Conservation (phyloP, 2,113 vertebrate genomes). For the Ageneiosus marmoratus region DNA sequence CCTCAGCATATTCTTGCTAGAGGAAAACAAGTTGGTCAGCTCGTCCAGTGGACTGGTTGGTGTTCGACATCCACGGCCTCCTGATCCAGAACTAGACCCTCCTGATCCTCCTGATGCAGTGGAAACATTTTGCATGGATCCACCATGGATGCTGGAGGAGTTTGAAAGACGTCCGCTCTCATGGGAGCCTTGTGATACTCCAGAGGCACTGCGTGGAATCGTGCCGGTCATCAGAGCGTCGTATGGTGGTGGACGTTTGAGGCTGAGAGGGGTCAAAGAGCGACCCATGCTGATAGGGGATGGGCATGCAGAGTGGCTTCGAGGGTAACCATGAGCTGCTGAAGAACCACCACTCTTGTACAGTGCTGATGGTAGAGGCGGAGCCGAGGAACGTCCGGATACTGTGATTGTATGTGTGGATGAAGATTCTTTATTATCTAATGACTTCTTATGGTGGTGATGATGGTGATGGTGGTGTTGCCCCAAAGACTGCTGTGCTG, state of each 20-base stretch:
- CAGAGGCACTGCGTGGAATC: conserved; percentile 83
- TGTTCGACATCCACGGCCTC: conserved; percentile 77
- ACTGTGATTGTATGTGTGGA: conserved; percentile 77
- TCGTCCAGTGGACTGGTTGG: conserved; percentile 94
- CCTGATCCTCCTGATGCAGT: conserved; percentile 48
- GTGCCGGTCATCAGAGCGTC: conserved; percentile 85
- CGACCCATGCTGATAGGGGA: conserved; percentile 92
- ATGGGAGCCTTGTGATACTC: conserved; percentile 78
- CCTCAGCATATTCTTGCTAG: conserved; percentile 82
- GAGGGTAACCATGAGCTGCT: conserved; percentile 85
- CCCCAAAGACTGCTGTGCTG: conserved; percentile 34
- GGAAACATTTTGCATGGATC: conserved; percentile 80
- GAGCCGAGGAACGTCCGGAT: conserved; percentile 84
- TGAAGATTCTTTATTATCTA: conserved; percentile 72
- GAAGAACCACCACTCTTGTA: conserved; percentile 80
- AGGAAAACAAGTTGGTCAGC: conserved; percentile 84
- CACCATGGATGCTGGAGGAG: conserved; percentile 78
- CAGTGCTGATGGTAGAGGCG: conserved; percentile 84
- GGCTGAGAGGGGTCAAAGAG: conserved; percentile 86
- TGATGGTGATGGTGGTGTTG: conserved; percentile 67
- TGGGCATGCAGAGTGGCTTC: conserved; percentile 90
- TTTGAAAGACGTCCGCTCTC: conserved; percentile 80
- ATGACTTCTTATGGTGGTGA: conserved; percentile 62
- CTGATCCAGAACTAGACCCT: conserved; percentile 46
- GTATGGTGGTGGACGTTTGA: conserved; percentile 93